Conservation (phyloP, 2,113 vertebrate genomes). For the Gymnobelideus leadbeateri region DNA sequence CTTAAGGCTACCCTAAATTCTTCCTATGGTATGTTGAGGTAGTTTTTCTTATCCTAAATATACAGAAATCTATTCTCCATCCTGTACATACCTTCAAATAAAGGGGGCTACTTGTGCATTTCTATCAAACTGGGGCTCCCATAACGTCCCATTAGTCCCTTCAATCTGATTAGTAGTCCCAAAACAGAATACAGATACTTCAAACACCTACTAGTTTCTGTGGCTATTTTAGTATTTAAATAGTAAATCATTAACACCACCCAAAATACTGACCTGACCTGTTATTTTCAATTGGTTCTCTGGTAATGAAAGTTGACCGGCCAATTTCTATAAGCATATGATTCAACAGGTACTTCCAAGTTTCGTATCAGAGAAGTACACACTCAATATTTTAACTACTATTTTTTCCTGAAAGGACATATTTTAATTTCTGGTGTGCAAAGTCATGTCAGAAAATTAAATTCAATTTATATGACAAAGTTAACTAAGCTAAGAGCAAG, state of each 20-base stretch:
- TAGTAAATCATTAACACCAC: conserved; percentile 32
- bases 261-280: conserved; percentile 28
- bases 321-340: neutral
- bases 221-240: conserved; percentile 18
- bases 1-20: neutral
- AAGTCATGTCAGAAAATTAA: conserved; percentile 34
- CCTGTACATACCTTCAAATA: too few relatives aligned
- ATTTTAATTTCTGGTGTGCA: neutral
- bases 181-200: too few relatives aligned
- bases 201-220: too few relatives aligned
- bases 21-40: too few relatives aligned
- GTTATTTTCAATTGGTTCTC: conserved; percentile 35
- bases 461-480: conserved; percentile 23
- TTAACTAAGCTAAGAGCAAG: conserved; percentile 9
- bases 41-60: too few relatives aligned
- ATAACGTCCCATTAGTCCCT: too few relatives aligned
- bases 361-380: conserved; percentile 20
- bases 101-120: too few relatives aligned
- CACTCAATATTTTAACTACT: conserved; percentile 1
- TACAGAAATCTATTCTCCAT: too few relatives aligned
- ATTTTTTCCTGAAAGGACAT: conserved; percentile 8
- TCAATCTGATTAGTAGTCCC: too few relatives aligned
- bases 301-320: conserved; percentile 17
- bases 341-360: neutral
- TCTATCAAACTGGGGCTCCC: too few relatives aligned